Evolutionary conservation across 1,140 invertebrate species (phyloP).

Genomic region (Macrobrachium nipponense): DNA sequence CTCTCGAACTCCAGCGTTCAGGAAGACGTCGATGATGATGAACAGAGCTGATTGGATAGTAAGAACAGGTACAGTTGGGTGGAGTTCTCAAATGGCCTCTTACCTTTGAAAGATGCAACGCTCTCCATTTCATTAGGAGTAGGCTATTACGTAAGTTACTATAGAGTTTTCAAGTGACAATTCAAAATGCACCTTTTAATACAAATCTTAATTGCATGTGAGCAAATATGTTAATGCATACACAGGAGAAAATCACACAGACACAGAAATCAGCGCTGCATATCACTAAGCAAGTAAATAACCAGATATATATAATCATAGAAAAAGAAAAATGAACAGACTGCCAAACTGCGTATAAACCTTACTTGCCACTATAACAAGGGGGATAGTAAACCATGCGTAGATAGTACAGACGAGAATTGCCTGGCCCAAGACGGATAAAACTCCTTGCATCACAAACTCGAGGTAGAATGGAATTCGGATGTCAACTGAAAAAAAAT

Average conservation of each 20-base stretch:
- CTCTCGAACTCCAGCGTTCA: conserved; percentile 68
- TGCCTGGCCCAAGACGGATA: conserved; percentile 68
- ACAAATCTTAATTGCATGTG: too few species aligned
- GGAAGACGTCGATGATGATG: conserved; percentile 65
- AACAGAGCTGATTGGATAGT: conserved; percentile 62
- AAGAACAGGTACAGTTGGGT: too few species aligned
- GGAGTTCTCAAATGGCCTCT: too few species aligned
- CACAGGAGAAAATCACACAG: too few species aligned
- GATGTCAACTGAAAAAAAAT: conserved; percentile 70
- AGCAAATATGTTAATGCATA: too few species aligned
- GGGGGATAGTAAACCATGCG: conserved; percentile 70
- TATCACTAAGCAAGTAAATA: too few species aligned
- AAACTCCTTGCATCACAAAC: conserved; percentile 71
- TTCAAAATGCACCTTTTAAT: too few species aligned
- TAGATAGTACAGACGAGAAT: conserved; percentile 72
- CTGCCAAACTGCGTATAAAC: background rate
- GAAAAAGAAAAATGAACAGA: background rate
- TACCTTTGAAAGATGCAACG: too few species aligned
- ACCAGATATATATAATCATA: background rate
- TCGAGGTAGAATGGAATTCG: conserved; percentile 72
- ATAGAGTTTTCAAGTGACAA: too few species aligned
- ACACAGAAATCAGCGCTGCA: too few species aligned
- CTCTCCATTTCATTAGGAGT: too few species aligned
- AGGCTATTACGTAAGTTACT: too few species aligned
- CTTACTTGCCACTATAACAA: conserved; percentile 69